Conservation (phyloP, 2,888 invertebrate genomes). For the Amphipoea oculea region DNA sequence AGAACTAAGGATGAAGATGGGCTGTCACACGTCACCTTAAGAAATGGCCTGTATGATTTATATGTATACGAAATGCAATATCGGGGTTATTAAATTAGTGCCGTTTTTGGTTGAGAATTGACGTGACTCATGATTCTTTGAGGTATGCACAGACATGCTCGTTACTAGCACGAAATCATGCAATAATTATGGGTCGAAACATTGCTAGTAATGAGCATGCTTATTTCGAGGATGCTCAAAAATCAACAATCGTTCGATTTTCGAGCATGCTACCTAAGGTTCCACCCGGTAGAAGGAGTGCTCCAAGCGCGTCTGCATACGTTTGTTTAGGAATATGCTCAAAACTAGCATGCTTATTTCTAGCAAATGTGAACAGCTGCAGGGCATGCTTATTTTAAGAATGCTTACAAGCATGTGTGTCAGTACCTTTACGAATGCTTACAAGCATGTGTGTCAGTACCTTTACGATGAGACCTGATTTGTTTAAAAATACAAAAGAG, state of each 20-base stretch:
- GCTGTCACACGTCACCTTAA: conserved; percentile 58
- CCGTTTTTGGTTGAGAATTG: conserved; percentile 10
- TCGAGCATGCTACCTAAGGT: neutral
- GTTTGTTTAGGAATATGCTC: neutral
- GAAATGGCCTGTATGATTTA: conserved; percentile 58
- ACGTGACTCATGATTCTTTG: conserved; percentile 18
- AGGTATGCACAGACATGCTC: neutral
- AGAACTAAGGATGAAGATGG: conserved; percentile 63
- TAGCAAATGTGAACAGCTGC: neutral
- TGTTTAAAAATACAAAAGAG: neutral
- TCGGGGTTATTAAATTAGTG: conserved; percentile 33
- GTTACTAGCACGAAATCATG: neutral
- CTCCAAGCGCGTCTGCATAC: neutral
- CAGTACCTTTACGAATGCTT: neutral
- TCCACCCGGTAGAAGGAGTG: neutral
- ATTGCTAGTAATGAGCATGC: neutral
- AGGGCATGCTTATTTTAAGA: no score
- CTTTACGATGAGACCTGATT: neutral
- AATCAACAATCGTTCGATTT: neutral
- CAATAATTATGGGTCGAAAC: neutral
- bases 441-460: neutral
- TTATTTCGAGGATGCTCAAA: neutral
- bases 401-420: neutral
- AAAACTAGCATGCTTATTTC: neutral
- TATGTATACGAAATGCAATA: conserved; percentile 49